Evolutionary conservation across 2,888 invertebrate genomes (phyloP), one percentile per base, ranked within the genome.

Genomic region (Entomobrya proxima): DNA sequence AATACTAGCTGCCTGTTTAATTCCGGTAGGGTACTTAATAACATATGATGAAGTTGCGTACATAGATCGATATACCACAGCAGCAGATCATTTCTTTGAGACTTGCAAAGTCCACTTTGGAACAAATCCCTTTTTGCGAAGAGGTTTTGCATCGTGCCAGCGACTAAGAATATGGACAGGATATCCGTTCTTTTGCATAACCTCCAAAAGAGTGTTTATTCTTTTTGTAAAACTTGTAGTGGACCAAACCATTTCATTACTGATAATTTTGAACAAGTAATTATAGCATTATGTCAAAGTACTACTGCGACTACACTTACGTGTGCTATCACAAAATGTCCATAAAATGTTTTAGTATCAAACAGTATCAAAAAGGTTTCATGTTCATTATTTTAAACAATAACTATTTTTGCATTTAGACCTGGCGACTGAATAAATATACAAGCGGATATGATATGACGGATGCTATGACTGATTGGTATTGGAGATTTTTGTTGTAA

Each of bases 161-260:
- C 55, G 35, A n/a, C 55, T 76, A 15, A 35, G 55, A 55, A 55
- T 76, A 13, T 58, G 58, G 52, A 55, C 76, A 24, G 76, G 76
- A 0, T 76, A 76, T 58, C 76, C 76, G 2, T 76, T 76, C 58
- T 76, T 76, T 55, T 55, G 76, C 24, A 58, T 76, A 2, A 52
- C 35, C 9, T 40, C 52, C 9, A 52, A 58, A 58, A 1, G 5
- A 1, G 55, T 76, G 21, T 58, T 76, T 15, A n/a, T 55, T 35
- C 3, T 37, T 0, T 76, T 76, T 40, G 61, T 61, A 0, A 58
- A 44, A 5, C 30, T 77, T 0, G 44, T 77, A 15, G 1, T 77
- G 0, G 77, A 77, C 37, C 40, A 27, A 61, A 55, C 55, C 15
- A 58, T 76, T 15, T n/a, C n/a, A n/a, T n/a, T n/a, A n/a, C n/a